Conservation (phyloP, 2,888 invertebrate species). For the Nomada lathburiana region DNA sequence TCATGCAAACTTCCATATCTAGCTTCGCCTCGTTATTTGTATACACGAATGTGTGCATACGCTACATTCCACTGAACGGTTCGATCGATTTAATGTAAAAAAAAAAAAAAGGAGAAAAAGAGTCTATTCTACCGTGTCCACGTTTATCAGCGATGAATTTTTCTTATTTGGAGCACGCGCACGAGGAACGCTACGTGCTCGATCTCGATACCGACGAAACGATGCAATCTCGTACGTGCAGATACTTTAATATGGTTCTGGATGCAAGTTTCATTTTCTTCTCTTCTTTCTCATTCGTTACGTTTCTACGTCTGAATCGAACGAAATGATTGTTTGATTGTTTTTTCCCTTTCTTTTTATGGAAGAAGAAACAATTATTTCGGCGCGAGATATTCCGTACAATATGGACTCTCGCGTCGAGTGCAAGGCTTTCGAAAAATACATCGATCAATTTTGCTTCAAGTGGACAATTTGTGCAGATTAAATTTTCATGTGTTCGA, state of each 20-base stretch:
- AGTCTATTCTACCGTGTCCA: too few species aligned
- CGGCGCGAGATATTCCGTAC: neutral
- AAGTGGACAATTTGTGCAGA: neutral
- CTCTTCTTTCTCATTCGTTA: too few species aligned
- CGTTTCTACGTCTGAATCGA: too few species aligned
- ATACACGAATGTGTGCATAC: conserved; percentile 28
- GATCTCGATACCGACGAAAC: too few species aligned
- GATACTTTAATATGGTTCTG: too few species aligned
- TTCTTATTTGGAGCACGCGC: neutral
- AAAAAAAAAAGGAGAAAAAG: neutral
- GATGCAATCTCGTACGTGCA: too few species aligned
- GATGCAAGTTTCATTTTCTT: too few species aligned
- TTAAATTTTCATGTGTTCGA: neutral
- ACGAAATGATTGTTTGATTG: too few species aligned
- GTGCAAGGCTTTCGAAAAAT: neutral
- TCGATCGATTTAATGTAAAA: neutral
- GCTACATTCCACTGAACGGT: conserved; percentile 23
- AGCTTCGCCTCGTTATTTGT: conserved; percentile 16
- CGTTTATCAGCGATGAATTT: neutral
- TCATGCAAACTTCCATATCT: conserved; percentile 52
- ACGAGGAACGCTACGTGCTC: too few species aligned
- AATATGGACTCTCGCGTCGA: neutral
- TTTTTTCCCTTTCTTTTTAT: too few species aligned
- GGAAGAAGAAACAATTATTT: too few species aligned
- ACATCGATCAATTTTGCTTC: conserved; percentile 14